Base-by-base conservation (phyloP, 2,888 invertebrate genomes). In the Galerucella nymphaeae region DNA sequence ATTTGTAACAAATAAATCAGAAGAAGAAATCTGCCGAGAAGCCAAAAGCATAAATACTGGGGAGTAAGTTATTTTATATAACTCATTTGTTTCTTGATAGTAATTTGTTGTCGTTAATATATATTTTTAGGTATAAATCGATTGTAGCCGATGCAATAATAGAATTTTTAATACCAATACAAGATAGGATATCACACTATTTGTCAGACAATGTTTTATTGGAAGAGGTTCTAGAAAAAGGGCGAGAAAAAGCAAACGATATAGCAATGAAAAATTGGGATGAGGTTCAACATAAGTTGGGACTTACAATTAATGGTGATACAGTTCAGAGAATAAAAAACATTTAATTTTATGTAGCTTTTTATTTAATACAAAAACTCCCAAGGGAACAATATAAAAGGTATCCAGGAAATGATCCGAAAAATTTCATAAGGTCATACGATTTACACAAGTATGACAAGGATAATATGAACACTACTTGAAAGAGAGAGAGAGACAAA, bases 61-160 rank as follows among this genome's bases (percentile, higher is more conserved):
- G 81, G 89, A 91, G 89, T 93, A 89, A 86, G 87, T 84, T 30
- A 23, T 59, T n/a, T 16, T 59, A 53, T n/a, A 42, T n/a, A n/a
- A 30, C 30, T 30, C 30, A 8, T 38, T 45, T 69, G 18, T 18
- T 16, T 16, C 0, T 18, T 55, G 10, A 66, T 20, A 66, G 66
- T 69, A 18, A 70, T 57, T 63, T 45, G 3, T 3, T 23, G 38
- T 50, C 2, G 14, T 11, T 20, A 23, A n/a, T 23, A 50, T 58
- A 48, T 14, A 59, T 38, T 71, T 20, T 75, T 78, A 90, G 90
- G 77, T 96, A 94, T 82, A 96, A 96, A 87, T 79, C 89, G 9
- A 82, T 89, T 0, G 90, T 96, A 2, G 93, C 94, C 0, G 93
- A 95, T 70, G 90, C 90, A n/a, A 85, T 96, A 0, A 89, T 93